Evolutionary conservation across 2,888 invertebrate genomes (phyloP).

Genomic region (Choristoneura rosaceana): DNA sequence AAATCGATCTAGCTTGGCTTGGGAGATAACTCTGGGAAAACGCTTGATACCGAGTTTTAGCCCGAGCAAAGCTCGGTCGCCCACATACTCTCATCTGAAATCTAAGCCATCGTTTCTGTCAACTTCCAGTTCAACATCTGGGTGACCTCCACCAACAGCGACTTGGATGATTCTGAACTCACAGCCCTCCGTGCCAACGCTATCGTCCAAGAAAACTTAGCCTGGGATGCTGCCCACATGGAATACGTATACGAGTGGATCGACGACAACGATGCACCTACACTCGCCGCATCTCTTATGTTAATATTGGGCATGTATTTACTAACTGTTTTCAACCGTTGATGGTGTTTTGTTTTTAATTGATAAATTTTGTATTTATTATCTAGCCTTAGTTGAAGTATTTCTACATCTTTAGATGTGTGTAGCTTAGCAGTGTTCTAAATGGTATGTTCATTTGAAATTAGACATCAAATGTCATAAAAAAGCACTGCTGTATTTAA

Average conservation of each 20-base stretch:
- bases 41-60: too few relatives aligned
- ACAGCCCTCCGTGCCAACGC: conserved; percentile 51
- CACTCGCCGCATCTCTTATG: conserved; percentile 60
- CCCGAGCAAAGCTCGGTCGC: too few relatives aligned
- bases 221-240: conserved; percentile 55
- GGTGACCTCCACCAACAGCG: conserved; percentile 59
- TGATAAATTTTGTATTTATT: conserved; percentile 34
- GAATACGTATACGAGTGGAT: conserved; percentile 74
- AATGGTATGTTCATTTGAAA: not conserved
- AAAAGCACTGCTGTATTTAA: not conserved
- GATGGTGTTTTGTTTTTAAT: conserved; percentile 17
- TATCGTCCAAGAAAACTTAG: conserved; percentile 54
- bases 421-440: not conserved
- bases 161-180: conserved; percentile 59
- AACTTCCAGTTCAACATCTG: conserved; percentile 65
- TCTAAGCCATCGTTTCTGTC: not conserved
- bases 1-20: too few relatives aligned
- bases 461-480: not conserved
- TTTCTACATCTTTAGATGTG: not conserved
- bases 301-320: conserved; percentile 61
- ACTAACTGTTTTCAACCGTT: conserved; percentile 62
- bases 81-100: too few relatives aligned
- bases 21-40: too few relatives aligned
- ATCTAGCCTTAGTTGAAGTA: not conserved
- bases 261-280: conserved; percentile 70